Conservation (phyloP, 1,140 invertebrate species). For the Cotesia chilonis region DNA sequence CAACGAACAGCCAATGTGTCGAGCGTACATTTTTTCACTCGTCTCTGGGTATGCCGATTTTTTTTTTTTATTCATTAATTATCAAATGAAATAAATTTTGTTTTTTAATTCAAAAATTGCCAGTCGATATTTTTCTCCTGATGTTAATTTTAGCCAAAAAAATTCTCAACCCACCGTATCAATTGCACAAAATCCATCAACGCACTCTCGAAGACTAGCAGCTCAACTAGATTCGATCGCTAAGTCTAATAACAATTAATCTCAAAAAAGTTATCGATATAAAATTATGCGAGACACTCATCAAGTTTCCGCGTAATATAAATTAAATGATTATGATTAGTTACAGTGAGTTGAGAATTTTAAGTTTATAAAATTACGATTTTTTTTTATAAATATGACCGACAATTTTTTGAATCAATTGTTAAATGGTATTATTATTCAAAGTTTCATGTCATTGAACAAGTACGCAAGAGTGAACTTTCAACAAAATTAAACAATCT, state of each 20-base stretch:
- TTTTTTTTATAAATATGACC: slow-evolving; percentile 7
- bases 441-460: not conserved
- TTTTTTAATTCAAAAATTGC: too few relatives aligned
- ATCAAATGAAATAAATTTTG: not conserved
- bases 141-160: not conserved
- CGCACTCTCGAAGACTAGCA: slow-evolving; percentile 37
- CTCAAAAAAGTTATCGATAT: slow-evolving; percentile 10
- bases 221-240: slow-evolving; percentile 31
- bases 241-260: slow-evolving; percentile 27
- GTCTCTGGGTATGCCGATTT: slow-evolving; percentile 1
- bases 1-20: slow-evolving; percentile 64
- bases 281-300: not conserved
- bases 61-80: not conserved
- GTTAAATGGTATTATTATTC: not conserved
- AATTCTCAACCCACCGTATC: not conserved
- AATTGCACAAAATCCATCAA: slow-evolving; percentile 38
- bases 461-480: slow-evolving; percentile 23
- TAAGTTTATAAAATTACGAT: not conserved
- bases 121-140: not conserved
- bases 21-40: not conserved
- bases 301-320: not conserved
- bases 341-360: slow-evolving; percentile 5
- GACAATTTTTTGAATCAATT: not conserved
- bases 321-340: slow-evolving; percentile 27
- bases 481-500: slow-evolving; percentile 59